Evolutionary conservation across 2,797 vertebrate genomes (phyloP).

Genomic region (Sebastolobus altivelis): DNA sequence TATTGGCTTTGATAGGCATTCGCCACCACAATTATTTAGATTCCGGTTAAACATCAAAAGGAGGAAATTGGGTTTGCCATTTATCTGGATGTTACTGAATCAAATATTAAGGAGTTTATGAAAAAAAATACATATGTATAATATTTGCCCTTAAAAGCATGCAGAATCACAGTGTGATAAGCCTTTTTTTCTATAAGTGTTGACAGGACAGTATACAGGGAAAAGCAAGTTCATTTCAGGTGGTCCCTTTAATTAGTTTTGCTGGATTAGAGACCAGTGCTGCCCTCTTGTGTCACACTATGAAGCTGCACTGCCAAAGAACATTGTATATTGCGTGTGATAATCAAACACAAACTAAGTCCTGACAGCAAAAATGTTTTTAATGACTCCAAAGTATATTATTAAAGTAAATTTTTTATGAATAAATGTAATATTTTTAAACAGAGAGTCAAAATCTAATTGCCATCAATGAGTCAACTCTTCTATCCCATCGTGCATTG

Average conservation of each 20-base stretch:
- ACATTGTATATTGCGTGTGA: background rate
- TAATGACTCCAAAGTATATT: background rate
- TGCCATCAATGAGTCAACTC: background rate
- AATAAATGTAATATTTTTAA: slow-evolving; percentile 9
- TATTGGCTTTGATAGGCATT: slow-evolving; percentile 57
- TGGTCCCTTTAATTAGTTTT: slow-evolving; percentile 32
- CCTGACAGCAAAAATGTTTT: background rate
- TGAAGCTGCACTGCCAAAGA: slow-evolving; percentile 19
- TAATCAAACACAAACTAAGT: background rate
- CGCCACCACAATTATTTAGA: slow-evolving; percentile 33
- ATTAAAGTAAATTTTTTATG: background rate
- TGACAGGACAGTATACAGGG: slow-evolving; percentile 11
- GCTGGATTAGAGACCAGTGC: slow-evolving; percentile 71
- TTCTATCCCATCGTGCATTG: background rate
- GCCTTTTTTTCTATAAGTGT: slow-evolving; percentile 13
- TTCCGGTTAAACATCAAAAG: slow-evolving; percentile 41
- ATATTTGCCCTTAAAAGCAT: slow-evolving; percentile 15
- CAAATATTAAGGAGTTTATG: slow-evolving; percentile 21
- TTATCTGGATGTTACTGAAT: slow-evolving; percentile 23
- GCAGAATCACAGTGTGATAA: background rate
- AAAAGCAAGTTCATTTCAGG: slow-evolving; percentile 30
- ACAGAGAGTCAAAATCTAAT: background rate
- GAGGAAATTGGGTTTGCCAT: slow-evolving; percentile 29
- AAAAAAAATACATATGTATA: background rate
- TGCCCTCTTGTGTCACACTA: slow-evolving; percentile 77